A percentile compares a stretch with the other conserved stretches of the same genome.
Conservation (phyloP, 2,797 vertebrate species). For the Sebastes reedi region DNA sequence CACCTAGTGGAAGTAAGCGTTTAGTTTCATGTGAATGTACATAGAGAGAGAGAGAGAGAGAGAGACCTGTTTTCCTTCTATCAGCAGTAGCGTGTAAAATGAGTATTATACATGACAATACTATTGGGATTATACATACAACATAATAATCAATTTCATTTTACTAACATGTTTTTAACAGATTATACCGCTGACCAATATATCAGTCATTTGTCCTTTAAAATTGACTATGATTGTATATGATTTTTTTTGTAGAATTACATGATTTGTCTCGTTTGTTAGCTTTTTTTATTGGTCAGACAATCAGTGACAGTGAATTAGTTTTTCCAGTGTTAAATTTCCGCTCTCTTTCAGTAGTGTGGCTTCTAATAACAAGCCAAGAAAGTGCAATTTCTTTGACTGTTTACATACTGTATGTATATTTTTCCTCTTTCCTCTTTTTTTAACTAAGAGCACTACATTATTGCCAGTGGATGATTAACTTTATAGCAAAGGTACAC, state of each 20-base stretch:
- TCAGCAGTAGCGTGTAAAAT: slow-evolving; percentile 73
- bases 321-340: slow-evolving; percentile 65
- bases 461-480: slow-evolving; percentile 90
- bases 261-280: slow-evolving; percentile 51
- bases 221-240: slow-evolving; percentile 78
- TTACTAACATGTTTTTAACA: slow-evolving; percentile 73
- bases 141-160: slow-evolving; percentile 66
- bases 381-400: slow-evolving; percentile 84
- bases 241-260: slow-evolving; percentile 69
- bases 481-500: slow-evolving; percentile 84
- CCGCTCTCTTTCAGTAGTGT: slow-evolving; percentile 78
- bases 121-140: slow-evolving; percentile 66
- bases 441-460: slow-evolving; percentile 91
- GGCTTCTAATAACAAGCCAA: slow-evolving; percentile 78
- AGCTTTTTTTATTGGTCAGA: slow-evolving; percentile 75
- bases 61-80: slow-evolving; percentile 64
- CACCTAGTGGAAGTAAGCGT: slow-evolving; percentile 58
- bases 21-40: slow-evolving; percentile 77
- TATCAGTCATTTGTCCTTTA: slow-evolving; percentile 67
- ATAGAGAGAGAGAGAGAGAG: slow-evolving; percentile 30
- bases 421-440: slow-evolving; percentile 71
- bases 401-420: slow-evolving; percentile 82
- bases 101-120: slow-evolving; percentile 66
- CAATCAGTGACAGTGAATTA: slow-evolving; percentile 78
- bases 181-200: slow-evolving; percentile 76